Evolutionary conservation across 2,797 vertebrate genomes (phyloP), one percentile per base, ranked within the genome.

Genomic region (Pteropus rufus): DNA sequence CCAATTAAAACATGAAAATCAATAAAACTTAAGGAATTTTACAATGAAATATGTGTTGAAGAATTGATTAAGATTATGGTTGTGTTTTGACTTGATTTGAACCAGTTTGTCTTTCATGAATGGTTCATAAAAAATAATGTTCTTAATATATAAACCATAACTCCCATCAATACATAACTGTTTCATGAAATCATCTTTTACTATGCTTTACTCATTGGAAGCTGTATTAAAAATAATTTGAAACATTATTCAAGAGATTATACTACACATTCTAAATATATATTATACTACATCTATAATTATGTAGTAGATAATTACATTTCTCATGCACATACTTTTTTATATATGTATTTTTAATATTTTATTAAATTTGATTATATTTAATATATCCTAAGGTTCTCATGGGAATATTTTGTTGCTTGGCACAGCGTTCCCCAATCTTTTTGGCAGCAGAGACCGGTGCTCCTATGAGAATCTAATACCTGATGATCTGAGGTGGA

Each of bases 361-460:
- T 60, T 91, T 91, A 23, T 44, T 92, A 86, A 75, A 81, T 56
- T 95, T 89, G 26, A 65, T 73, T 73, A 86, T n/a, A 56, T 56
- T 81, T 14, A 73, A 58, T 75, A 41, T 39, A 73, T 9, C 10
- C 3, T 24, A 60, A 88, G 12, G 9, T 60, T 82, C 31, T 80
- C 24, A 31, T 24, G n/a, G 19, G 18, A 84, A 31, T 73, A 88
- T 34, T 81, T 24, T 80, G 3, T 49, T 49, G 49, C 10, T 14
- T 49, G 16, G 4, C 49, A 49, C 49, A 49, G 49, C 15, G 5
- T 49, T 49, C 49, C 15, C 49, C 49, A 16, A 16, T 2, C 49
- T 49, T 49, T 49, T 49, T 16, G 49, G 15, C 49, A 49, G 15
- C 49, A 49, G 49, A 5, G 49, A 16, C 4, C 2, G 5, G 49